Percentiles rank a stretch among this genome's conserved stretches.
Evolutionary conservation across 2,113 vertebrate species (phyloP).

Genomic region (Caracal caracal): DNA sequence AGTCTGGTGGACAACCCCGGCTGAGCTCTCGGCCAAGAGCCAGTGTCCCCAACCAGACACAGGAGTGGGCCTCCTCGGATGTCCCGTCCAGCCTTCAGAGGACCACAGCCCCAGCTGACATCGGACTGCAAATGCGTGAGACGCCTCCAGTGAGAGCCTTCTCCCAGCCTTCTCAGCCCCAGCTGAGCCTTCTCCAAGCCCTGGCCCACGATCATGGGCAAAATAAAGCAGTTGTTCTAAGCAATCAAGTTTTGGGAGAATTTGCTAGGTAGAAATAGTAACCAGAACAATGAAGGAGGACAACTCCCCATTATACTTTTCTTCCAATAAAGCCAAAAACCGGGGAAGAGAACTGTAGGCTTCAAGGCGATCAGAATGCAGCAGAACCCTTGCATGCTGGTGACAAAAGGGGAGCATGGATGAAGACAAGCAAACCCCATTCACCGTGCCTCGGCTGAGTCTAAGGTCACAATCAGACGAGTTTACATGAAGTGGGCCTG

Average conservation of each 20-base stretch:
- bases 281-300: neutral
- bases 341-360: neutral
- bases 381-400: neutral
- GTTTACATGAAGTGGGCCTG: neutral
- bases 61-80: accelerated
- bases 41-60: neutral
- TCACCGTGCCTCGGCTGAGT: neutral
- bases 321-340: neutral
- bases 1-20: neutral
- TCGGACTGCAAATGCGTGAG: neutral
- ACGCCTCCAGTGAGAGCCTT: neutral
- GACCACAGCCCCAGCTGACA: neutral
- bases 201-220: neutral
- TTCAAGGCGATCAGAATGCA: neutral
- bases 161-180: no score
- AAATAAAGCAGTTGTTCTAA: neutral
- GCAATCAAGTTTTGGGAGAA: neutral
- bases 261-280: neutral
- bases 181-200: neutral
- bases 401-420: neutral
- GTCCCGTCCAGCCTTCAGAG: neutral
- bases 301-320: neutral
- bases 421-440: neutral
- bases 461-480: neutral
- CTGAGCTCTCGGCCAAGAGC: neutral